Base-by-base conservation (phyloP, 2,113 vertebrate species). In the Neogale vison region DNA sequence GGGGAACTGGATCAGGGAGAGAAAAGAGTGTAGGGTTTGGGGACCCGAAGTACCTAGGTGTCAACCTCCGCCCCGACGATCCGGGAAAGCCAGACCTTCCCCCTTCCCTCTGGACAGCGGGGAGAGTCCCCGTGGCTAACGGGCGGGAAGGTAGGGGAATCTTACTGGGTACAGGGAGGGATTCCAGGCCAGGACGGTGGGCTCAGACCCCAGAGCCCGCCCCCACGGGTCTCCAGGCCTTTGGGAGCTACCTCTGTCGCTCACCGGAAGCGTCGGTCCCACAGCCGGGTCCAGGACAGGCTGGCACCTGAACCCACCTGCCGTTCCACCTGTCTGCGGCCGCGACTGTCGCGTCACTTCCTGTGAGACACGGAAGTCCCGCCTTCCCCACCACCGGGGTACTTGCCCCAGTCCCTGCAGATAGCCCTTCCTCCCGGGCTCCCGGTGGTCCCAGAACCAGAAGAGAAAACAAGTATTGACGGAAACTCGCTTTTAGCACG, bases 281-380 rank as follows among this genome's bases (percentile, higher is more conserved):
- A 67, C 96, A 47, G 84, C 45, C 92, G 15, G 82, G 95, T 50
- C 36, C 65, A 0, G 50, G 94, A 96, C 97, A 95, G 90, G 91
- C 88, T 92, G 97, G 92, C 96, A 97, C 98, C 97, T 97, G 97
- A 87, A 96, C 85, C 88, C 97, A 97, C 97, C 98, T 98, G 98
- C 96, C 88, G 87, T 97, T 96, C 93, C 97, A 98, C 97, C 98
- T 97, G 96, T 94, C 94, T 72, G 95, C n/a, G 67, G 94, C 93
- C 55, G 96, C 93, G 89, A 97, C 93, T 98, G 79, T 96, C n/a
- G 15, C 98, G 93, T 98, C 97, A 97, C 97, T 98, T 98, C 97
- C 97, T 72, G 72, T 0, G 1, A 6, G 20, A 57, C 15, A 13
- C 95, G 97, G 96, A 98, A 98, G 96, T 98, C 90, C 92, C 90